Conservation (phyloP, 2,797 vertebrate species). For the Schizothorax lantsangensis region DNA sequence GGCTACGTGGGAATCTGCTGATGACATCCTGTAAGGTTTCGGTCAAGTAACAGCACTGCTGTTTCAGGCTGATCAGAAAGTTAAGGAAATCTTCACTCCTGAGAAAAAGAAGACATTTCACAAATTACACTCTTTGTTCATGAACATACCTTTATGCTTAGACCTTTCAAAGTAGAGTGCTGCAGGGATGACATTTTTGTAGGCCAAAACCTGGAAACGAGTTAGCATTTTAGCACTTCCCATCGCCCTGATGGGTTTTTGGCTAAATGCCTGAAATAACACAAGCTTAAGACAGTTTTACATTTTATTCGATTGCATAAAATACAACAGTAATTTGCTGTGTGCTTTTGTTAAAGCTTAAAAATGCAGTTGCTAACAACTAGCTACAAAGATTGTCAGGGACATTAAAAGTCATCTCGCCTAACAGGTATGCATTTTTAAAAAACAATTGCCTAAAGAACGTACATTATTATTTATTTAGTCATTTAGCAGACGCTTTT, state of each 20-base stretch:
- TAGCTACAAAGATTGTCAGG: background rate
- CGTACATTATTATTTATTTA: too few species aligned
- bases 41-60: constrained; percentile 86
- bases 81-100: constrained; percentile 87
- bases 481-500: too few species aligned
- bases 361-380: background rate
- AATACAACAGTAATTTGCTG: too few species aligned
- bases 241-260: background rate
- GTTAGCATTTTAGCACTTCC: background rate
- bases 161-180: background rate
- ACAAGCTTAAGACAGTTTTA: background rate
- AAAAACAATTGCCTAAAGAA: too few species aligned
- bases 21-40: constrained; percentile 82
- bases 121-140: background rate
- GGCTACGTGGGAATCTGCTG: constrained; percentile 81
- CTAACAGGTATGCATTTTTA: background rate
- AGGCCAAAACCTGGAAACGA: background rate
- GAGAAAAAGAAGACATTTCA: constrained; percentile 56
- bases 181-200: background rate
- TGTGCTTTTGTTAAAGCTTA: background rate
- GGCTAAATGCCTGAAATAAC: background rate
- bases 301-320: background rate
- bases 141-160: background rate
- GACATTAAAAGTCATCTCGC: background rate
- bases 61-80: constrained; percentile 86